These are phyloP conservation scores for Chaitophorus viminalis DNA, from an alignment of 2,888 invertebrate species.

Conservation along the genomic window DNA sequence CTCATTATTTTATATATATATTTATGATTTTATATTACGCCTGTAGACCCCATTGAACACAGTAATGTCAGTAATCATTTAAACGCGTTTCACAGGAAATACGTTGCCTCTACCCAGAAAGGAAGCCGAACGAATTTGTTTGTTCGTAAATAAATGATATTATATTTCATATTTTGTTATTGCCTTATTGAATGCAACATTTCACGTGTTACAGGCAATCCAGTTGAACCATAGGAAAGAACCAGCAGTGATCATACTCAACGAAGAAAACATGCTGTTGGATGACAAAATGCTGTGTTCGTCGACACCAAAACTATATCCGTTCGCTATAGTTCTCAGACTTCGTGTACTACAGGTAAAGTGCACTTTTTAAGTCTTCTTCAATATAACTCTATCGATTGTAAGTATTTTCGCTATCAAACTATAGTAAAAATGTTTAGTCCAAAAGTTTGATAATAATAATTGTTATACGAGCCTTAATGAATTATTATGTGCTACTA, in stretches of 20 bases:
- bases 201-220: constrained; percentile 26
- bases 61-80: background rate
- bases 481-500: too few relatives aligned
- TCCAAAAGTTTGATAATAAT: too few relatives aligned
- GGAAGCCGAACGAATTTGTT: background rate
- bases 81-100: background rate
- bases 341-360: constrained; percentile 65
- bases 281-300: constrained; percentile 40
- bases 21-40: background rate
- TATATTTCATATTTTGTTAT: background rate
- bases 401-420: background rate
- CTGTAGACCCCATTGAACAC: background rate
- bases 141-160: background rate
- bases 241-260: constrained; percentile 33
- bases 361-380: background rate
- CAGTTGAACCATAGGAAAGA: constrained; percentile 43
- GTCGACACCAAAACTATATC: constrained; percentile 66
- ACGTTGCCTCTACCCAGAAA: background rate
- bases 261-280: constrained; percentile 38
- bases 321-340: constrained; percentile 66
- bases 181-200: background rate
- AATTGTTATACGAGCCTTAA: too few relatives aligned
- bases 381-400: background rate
- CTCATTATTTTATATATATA: too few relatives aligned
- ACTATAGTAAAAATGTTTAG: too few relatives aligned